Conservation (phyloP, 1,140 invertebrate genomes). For the Papilio machaon region DNA sequence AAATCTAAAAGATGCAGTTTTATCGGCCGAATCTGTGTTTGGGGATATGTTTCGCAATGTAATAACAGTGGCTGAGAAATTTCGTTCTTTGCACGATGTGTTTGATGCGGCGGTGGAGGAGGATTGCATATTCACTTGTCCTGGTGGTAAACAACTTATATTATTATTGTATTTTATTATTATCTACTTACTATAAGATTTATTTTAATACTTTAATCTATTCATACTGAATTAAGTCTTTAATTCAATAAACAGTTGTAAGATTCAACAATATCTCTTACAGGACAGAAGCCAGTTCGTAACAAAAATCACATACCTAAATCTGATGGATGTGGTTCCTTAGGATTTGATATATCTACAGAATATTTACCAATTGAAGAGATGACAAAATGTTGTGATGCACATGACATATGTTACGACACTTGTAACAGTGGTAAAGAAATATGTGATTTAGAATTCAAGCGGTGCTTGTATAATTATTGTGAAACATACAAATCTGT, state of each 20-base stretch:
- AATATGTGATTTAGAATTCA: constrained; percentile 93
- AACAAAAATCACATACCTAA: constrained; percentile 88
- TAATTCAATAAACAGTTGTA: background rate
- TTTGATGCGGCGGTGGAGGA: constrained; percentile 93
- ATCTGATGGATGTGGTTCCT: constrained; percentile 92
- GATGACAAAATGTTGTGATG: constrained; percentile 93
- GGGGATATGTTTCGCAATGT: constrained; percentile 89
- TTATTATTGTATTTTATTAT: background rate
- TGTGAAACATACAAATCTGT: constrained; percentile 88
- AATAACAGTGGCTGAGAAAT: constrained; percentile 88
- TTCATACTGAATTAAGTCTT: background rate
- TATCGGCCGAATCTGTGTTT: constrained; percentile 89
- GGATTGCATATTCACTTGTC: constrained; percentile 89
- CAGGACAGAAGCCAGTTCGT: constrained; percentile 85
- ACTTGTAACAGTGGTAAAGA: constrained; percentile 93
- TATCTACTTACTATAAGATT: background rate
- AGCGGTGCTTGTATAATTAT: constrained; percentile 91
- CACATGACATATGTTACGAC: constrained; percentile 95
- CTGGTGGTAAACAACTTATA: constrained; percentile 81
- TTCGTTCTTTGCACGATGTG: constrained; percentile 90
- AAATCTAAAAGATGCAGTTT: constrained; percentile 89
- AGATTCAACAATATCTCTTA: constrained; percentile 50
- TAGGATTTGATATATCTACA: constrained; percentile 87
- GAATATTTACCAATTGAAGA: constrained; percentile 89
- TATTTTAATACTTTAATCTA: background rate